Conservation (phyloP, 35 echinoderm and acorn worm genomes). For the Chiridota heheva region DNA sequence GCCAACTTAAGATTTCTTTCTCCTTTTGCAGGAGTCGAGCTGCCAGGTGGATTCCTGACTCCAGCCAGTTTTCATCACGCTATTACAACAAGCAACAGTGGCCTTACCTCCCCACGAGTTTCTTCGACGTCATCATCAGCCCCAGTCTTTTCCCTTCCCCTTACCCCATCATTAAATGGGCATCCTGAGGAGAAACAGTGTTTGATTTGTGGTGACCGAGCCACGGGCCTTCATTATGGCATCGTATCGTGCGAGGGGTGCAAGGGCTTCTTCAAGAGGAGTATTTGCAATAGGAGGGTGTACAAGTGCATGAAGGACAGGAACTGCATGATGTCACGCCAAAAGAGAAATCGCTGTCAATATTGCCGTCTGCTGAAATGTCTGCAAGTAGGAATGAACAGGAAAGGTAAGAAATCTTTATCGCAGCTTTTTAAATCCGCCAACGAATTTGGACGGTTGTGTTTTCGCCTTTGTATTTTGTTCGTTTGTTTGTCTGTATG, state of each 20-base stretch:
- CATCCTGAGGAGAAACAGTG: conserved; percentile 71
- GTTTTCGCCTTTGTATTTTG: no score
- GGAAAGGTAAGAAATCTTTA: conserved; percentile 74
- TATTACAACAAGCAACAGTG: neutral
- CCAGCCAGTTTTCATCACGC: neutral
- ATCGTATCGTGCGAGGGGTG: conserved; percentile 98
- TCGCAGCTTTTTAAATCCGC: neutral
- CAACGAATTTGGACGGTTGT: neutral
- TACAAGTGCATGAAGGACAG: conserved; percentile 90
- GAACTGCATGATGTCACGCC: conserved; percentile 99
- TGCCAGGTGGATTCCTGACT: neutral
- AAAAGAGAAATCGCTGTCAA: conserved; percentile 91
- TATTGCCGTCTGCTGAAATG: conserved; percentile 95
- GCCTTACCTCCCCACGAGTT: neutral
- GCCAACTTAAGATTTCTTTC: no score
- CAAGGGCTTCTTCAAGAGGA: conserved; percentile 99
- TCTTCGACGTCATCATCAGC: conserved; percentile 15
- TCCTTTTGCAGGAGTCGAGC: no score
- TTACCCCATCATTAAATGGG: neutral
- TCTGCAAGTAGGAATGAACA: conserved; percentile 98
- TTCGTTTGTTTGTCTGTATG: no score
- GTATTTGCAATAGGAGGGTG: conserved; percentile 90
- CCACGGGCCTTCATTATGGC: conserved; percentile 97
- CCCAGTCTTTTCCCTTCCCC: neutral
- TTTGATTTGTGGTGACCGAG: conserved; percentile 94